Evolutionary conservation across 2,113 vertebrate genomes (phyloP).

Genomic region (Psophia crepitans): DNA sequence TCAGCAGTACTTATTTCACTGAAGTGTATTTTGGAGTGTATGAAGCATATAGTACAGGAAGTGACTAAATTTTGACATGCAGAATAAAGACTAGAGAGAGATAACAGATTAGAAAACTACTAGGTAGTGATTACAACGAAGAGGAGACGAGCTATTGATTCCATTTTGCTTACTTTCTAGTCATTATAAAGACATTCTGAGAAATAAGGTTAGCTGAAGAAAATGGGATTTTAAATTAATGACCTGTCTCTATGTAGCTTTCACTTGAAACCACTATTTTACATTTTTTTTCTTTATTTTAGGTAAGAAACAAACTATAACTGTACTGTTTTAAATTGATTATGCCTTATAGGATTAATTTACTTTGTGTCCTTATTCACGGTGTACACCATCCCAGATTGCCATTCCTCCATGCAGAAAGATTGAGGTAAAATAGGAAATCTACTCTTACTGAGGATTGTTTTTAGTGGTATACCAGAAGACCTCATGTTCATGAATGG

Average conservation of each 20-base stretch:
- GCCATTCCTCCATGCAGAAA: neutral
- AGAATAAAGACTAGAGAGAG: neutral
- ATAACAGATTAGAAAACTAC: neutral
- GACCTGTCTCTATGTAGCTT: neutral
- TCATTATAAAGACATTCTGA: neutral
- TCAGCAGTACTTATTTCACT: neutral
- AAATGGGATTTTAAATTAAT: neutral
- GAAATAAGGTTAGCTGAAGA: neutral
- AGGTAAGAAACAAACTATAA: neutral
- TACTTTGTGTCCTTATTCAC: neutral
- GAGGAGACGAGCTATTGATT: neutral
- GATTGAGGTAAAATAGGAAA: neutral
- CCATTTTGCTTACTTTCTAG: neutral
- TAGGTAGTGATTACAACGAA: neutral
- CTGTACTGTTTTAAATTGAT: neutral
- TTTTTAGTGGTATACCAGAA: neutral
- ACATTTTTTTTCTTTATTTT: neutral
- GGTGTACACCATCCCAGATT: neutral
- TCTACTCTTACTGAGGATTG: neutral
- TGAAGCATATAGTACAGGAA: neutral
- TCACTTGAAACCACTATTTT: neutral
- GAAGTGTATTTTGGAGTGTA: neutral
- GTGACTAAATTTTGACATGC: neutral
- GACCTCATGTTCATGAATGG: neutral
- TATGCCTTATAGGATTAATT: neutral